Base-by-base conservation (phyloP, 2,797 vertebrate species). In the Clarias platycephalus region DNA sequence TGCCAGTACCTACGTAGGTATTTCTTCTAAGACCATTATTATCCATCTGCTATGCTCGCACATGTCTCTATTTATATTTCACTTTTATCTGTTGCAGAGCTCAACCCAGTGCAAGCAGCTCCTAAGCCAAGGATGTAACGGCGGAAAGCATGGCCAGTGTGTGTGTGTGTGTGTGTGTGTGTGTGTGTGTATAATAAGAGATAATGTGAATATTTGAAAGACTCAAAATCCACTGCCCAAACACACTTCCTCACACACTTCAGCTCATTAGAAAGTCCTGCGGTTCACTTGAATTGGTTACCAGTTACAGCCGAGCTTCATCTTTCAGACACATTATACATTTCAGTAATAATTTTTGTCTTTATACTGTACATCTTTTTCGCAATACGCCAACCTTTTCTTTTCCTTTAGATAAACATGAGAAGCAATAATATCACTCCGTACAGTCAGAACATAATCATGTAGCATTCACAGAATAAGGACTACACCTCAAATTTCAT, bases 1-100 rank as follows among this genome's bases (percentile, higher is more conserved):
- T 96, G 83, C 87, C 95, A 91, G 94, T 96, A 86, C 93, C 96
- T 89, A 94, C 95, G 97, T 99, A 96, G 97, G 78, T 78, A 6
- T 78, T 78, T 78, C 60, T 8, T 34, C 28, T 9, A 18, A 44
- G 12, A 64, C 16, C n/a, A 22, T 66, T 22, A 28, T 49, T 49
- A 9, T 20, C 4, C 20, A 18, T 49, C n/a, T 26, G 1, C 60
- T 64, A 5, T 28, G 13, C 31, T 12, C 28, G 8, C 18, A 53
- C 4, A 6, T 34, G 6, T 40, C 15, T 64, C 37, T 24, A 76
- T 24, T 0, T n/a, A 8, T 28, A n/a, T 37, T 62, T 28, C 5
- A 63, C 78, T 88, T 81, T 88, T 63, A 64, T 83, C 80, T 86
- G 57, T 57, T 88, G 86, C 91, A 93, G 92, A 91, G 80, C 88